A percentile compares a stretch with the other conserved stretches of the same genome.
Evolutionary conservation across 2,113 vertebrate species (phyloP).

Genomic region (Dipodomys merriami): DNA sequence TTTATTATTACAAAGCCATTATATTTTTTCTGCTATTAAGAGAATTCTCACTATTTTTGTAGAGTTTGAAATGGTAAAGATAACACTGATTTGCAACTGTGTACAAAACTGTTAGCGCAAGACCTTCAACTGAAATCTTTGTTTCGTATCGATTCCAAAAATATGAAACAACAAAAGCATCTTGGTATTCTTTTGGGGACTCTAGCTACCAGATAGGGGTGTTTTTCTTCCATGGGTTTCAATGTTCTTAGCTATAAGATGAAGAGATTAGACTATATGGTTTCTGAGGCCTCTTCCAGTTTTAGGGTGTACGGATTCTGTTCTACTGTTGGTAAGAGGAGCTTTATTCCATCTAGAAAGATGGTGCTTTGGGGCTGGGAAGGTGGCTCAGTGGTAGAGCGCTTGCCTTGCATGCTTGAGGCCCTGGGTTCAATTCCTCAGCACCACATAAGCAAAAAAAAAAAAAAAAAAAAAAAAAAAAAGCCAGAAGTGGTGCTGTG

Average conservation of each 20-base stretch:
- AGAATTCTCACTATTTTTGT: background rate
- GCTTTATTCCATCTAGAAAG: background rate
- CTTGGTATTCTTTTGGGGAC: background rate
- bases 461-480: no score
- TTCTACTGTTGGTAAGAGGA: background rate
- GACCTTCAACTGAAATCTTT: background rate
- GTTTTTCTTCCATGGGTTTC: conserved; percentile 39
- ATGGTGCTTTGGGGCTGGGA: background rate
- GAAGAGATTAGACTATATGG: background rate
- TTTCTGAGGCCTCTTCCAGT: background rate
- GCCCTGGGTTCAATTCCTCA: no score
- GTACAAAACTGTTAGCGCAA: conserved; percentile 7
- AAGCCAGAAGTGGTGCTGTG: no score
- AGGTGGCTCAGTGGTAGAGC: no score
- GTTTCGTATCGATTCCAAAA: background rate
- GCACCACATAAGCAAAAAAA: no score
- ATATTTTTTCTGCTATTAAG: background rate
- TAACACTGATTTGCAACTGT: conserved; percentile 14
- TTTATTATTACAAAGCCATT: background rate
- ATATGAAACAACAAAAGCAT: conserved; percentile 18
- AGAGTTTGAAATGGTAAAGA: background rate
- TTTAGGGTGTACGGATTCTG: background rate
- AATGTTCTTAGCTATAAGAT: background rate
- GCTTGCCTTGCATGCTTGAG: no score
- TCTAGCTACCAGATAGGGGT: conserved; percentile 1